Base-by-base conservation (phyloP, 2,113 vertebrate genomes). In the Albula goreensis region DNA sequence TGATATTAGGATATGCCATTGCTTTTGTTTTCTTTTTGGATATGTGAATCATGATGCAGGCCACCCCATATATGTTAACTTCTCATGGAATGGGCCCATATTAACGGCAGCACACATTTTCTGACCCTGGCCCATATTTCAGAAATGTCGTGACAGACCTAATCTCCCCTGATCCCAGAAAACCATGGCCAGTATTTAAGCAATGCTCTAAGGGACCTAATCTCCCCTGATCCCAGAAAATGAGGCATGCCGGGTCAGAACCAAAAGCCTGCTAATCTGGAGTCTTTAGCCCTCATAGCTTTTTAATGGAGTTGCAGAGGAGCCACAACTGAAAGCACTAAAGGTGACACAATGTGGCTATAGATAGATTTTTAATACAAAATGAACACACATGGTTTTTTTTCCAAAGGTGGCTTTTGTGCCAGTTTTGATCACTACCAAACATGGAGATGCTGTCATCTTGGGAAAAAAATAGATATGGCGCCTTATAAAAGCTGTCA, bases 151-250 rank as follows among this genome's bases (percentile, higher is more conserved):
- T 84, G 70, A 63, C 78, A 85, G 52, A 41, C 66, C 50, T 48
- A 74, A 84, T 66, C 66, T 49, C 19, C 57, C 78, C 50, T 25
- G 78, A 84, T 78, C 81, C 83, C 86, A 88, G 89, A 87, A 88
- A 87, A 86, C 83, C 88, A 84, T 78, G 49, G 81, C 11, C 90
- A 90, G 83, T 86, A 86, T 90, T 86, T 86, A 82, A 89, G 83
- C 25, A 85, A 88, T 50, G 88, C 88, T 88, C 82, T 66, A 88
- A 88, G 85, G 25, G 74, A 88, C 6, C 88, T 93, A 93, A 93
- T 92, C 90, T 91, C 87, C 83, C 83, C 85, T 93, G 91, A 93
- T 90, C 93, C 91, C 88, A 89, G 86, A 90, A 90, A 93, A 92
- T 91, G 85, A 91, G 89, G 4, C 86, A 17, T 57, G 84, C 74